phyloP scores from a whole-genome alignment of 2,797 vertebrate species.

The Notolabrus celidotus region DNA sequence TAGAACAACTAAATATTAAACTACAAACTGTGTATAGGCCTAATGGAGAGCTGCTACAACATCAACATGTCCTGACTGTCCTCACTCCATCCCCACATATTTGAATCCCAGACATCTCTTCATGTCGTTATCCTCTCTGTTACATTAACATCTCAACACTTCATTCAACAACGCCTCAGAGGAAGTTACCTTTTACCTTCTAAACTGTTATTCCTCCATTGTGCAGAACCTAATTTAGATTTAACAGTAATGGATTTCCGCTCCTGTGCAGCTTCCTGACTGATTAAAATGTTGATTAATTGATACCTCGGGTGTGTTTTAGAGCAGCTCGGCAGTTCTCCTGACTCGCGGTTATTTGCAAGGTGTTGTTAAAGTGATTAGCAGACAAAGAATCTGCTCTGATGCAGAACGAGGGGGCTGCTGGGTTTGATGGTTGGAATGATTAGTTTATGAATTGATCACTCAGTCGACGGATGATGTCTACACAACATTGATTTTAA shows the following conservation, averaged over 20 bases:
- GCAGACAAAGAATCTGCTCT: neutral
- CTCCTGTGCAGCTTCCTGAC: neutral
- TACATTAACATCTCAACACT: too few relatives aligned
- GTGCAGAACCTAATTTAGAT: neutral
- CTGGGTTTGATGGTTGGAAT: neutral
- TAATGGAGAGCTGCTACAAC: too few relatives aligned
- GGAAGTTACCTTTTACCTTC: neutral
- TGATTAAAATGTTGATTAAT: conserved; percentile 2
- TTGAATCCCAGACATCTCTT: neutral
- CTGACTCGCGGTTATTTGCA: neutral
- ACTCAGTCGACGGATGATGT: neutral
- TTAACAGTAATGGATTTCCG: neutral
- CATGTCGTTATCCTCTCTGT: too few relatives aligned
- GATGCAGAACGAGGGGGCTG: neutral
- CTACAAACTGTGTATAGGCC: too few relatives aligned
- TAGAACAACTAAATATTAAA: too few relatives aligned
- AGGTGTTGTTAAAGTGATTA: conserved; percentile 4
- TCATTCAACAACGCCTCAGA: neutral
- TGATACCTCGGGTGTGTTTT: conserved; percentile 10
- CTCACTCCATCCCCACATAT: too few relatives aligned
- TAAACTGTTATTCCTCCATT: neutral
- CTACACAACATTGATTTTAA: too few relatives aligned
- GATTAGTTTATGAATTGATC: neutral
- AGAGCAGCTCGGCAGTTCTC: conserved; percentile 16
- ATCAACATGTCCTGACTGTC: too few relatives aligned